Percentiles rank a stretch among this genome's conserved stretches.
Conservation (phyloP, 2,797 vertebrate genomes). For the Argyrosomus regius region DNA sequence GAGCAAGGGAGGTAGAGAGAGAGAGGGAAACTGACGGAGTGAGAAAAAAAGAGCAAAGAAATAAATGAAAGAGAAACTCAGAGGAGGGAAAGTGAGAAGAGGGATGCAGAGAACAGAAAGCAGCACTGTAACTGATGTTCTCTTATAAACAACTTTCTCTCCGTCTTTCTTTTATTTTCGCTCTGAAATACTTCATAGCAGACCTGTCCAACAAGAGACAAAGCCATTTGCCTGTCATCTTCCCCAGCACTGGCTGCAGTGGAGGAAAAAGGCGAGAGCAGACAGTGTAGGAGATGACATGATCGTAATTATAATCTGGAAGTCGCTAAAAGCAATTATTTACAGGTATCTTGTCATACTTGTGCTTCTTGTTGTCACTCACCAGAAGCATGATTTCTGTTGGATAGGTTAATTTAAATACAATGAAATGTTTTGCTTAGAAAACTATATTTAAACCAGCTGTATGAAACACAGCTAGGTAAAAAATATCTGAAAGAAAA, state of each 20-base stretch:
- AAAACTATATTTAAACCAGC: slow-evolving; percentile 9
- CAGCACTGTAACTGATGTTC: slow-evolving; percentile 75
- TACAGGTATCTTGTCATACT: slow-evolving; percentile 60
- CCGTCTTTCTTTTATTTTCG: slow-evolving; percentile 60
- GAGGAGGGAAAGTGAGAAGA: slow-evolving; percentile 43
- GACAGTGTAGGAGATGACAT: slow-evolving; percentile 51
- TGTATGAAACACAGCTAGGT: not conserved
- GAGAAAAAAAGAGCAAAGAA: slow-evolving; percentile 67
- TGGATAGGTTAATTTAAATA: not conserved
- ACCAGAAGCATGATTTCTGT: not conserved
- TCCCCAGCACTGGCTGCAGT: slow-evolving; percentile 34
- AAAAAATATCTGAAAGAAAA: not conserved
- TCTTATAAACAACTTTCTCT: slow-evolving; percentile 70
- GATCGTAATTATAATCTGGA: slow-evolving; percentile 68
- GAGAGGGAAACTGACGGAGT: slow-evolving; percentile 64
- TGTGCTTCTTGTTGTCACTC: slow-evolving; percentile 36
- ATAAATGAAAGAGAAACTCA: slow-evolving; percentile 63
- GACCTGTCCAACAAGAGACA: slow-evolving; percentile 64
- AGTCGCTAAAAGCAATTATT: slow-evolving; percentile 71
- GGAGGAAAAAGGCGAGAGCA: slow-evolving; percentile 35
- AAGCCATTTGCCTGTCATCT: slow-evolving; percentile 61
- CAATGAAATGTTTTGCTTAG: not conserved
- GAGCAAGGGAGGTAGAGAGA: slow-evolving; percentile 54
- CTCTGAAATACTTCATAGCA: slow-evolving; percentile 57
- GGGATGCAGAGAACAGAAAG: slow-evolving; percentile 53